phyloP scores from a whole-genome alignment of 2,113 vertebrate species.

The Tyrannus savana region DNA sequence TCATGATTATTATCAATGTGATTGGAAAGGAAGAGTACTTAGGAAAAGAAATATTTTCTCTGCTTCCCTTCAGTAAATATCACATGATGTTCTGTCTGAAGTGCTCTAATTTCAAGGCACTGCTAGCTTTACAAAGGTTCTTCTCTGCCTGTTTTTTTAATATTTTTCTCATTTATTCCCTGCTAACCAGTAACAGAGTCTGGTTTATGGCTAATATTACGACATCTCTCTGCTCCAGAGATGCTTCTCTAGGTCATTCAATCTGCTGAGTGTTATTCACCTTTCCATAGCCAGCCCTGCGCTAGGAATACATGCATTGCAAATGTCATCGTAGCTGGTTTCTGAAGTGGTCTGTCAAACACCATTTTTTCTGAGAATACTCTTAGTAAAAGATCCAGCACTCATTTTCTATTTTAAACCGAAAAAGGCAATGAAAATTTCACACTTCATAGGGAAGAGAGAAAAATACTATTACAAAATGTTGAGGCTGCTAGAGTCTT shows the following conservation, averaged over 20 bases:
- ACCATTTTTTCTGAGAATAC: background rate
- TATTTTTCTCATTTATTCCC: background rate
- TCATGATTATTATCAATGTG: background rate
- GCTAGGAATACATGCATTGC: constrained; percentile 18
- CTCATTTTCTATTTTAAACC: constrained; percentile 17
- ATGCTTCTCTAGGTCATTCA: constrained; percentile 12
- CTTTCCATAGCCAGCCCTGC: constrained; percentile 1
- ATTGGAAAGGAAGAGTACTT: background rate
- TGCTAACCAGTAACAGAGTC: constrained; percentile 5
- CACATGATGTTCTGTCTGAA: background rate
- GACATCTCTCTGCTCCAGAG: background rate
- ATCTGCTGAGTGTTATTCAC: constrained; percentile 12
- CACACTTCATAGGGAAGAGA: background rate
- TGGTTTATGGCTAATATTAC: background rate
- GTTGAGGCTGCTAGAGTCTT: background rate
- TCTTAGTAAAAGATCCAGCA: background rate
- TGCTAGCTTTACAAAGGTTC: background rate
- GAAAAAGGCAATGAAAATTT: background rate
- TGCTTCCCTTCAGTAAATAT: background rate
- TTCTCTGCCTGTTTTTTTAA: background rate
- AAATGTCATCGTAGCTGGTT: constrained; percentile 20
- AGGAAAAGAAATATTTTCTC: background rate
- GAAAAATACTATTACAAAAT: constrained; percentile 23
- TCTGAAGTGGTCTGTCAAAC: constrained; percentile 38
- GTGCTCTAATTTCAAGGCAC: background rate